Evolutionary conservation across 2,113 vertebrate genomes (phyloP), one percentile per base, ranked within the genome.

Genomic region (Okapia johnstoni): DNA sequence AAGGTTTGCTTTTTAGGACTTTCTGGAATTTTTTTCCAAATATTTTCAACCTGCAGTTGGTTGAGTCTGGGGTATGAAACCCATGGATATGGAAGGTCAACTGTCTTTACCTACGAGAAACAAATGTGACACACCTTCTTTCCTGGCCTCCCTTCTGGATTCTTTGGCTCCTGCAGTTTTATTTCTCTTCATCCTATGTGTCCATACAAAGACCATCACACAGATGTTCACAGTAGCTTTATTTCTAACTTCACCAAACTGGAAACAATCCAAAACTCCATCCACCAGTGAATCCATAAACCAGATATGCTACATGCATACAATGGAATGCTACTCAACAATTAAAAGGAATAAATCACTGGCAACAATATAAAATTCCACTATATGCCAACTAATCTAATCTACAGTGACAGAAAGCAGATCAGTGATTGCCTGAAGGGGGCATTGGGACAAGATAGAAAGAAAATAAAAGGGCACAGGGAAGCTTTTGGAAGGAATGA

Each of bases 141-240:
- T 54, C 88, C 46, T 36, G 30, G 76, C 6, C 40, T 81, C 2
- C 43, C 50, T 40, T 63, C 33, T 6, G 30, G 91, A 16, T 33
- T 23, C 4, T 3, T 26, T 54, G 40, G 50, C 4, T 30, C 70
- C 88, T 36, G n/a, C 7, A 2, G 36, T 28, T 19, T 40, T 33
- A 2, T 40, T 28, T 17, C 10, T 15, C 60, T 61, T 25, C 40
- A 23, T n/a, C 4, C 2, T 79, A 11, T 9, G 0, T 40, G 16
- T 60, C 17, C 21, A 2, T 23, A 8, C 25, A 16, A n/a, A 76
- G 48, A 73, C 30, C 30, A 15, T 19, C 33, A 13, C 23, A 33
- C 1, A 14, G 36, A 43, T 30, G 48, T 46, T 60, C 95, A 14
- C 4, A 46, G 46, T 33, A 46, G 43, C 30, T 90, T 57, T 40